Base-by-base conservation (phyloP, 2,888 invertebrate genomes). In the Liopterus haemorrhoidalis region DNA sequence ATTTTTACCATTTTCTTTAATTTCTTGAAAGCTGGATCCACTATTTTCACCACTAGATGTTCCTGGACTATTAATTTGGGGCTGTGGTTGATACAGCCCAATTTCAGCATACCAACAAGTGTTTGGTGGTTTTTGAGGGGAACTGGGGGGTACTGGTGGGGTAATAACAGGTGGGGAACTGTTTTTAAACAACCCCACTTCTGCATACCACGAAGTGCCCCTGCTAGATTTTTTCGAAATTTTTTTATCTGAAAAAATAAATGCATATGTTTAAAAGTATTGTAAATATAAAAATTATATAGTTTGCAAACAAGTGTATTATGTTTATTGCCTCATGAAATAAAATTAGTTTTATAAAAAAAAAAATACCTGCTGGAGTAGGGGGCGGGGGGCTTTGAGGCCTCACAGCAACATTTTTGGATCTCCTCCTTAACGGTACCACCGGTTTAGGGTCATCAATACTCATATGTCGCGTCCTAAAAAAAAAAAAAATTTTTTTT, bases 171-270 rank as follows among this genome's bases (percentile, higher is more conserved):
- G 11, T 9, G 18, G 12, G 15, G 12, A 14, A 20, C 22, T 9
- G 15, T 19, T n/a, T 50, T 72, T 73, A 48, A 74, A 76, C 5
- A 76, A 66, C 4, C 80, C 80, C 57, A 79, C 78, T 59, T 82
- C 81, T 0, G 81, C 76, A 64, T 82, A 83, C 82, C 82, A 82
- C 2, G 80, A 81, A 9, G 79, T 79, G 53, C 73, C n/a, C n/a
- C n/a, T n/a, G n/a, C n/a, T n/a, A n/a, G n/a, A n/a, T n/a, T n/a
- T n/a, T n/a, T n/a, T n/a, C n/a, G n/a, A n/a, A n/a, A n/a, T n/a
- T n/a, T n/a, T n/a, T n/a, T n/a, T n/a, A n/a, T n/a, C n/a, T n/a
- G n/a, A n/a, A n/a, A n/a, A n/a, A n/a, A n/a, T n/a, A n/a, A n/a
- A n/a, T n/a, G n/a, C n/a, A n/a, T n/a, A n/a, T n/a, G n/a, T n/a